Conservation (phyloP, 1,140 invertebrate genomes). For the Sitobion miscanthi region DNA sequence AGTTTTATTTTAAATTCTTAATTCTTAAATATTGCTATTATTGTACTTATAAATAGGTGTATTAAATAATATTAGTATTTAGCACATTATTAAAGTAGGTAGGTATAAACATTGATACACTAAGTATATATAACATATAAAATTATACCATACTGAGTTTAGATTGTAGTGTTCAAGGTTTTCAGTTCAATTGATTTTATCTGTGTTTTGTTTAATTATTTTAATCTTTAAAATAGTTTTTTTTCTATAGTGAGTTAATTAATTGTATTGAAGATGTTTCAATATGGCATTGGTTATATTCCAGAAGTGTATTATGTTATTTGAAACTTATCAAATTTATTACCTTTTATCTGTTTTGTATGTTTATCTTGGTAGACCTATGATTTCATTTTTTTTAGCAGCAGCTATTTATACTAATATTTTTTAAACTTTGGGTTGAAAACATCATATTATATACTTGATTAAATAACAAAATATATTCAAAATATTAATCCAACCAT, state of each 20-base stretch:
- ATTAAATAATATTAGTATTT: not conserved
- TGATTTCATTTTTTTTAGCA: not conserved
- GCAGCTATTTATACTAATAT: not conserved
- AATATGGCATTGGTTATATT: not conserved
- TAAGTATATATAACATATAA: not conserved
- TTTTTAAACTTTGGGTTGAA: not conserved
- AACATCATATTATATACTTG: not conserved
- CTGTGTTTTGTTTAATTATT: constrained; percentile 32
- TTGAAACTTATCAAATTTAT: constrained; percentile 15
- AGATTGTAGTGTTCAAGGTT: constrained; percentile 20
- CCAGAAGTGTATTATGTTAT: not conserved
- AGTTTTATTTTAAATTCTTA: not conserved
- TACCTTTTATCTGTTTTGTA: not conserved
- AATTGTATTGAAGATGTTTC: constrained; percentile 22
- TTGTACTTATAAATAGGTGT: not conserved
- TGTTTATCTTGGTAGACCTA: constrained; percentile 11
- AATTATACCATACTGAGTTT: not conserved
- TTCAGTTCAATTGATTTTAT: constrained; percentile 39
- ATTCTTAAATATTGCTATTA: not conserved
- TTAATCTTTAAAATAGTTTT: constrained; percentile 31
- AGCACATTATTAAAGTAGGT: not conserved
- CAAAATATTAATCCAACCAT: not conserved
- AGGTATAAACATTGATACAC: not conserved
- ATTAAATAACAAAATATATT: not conserved
- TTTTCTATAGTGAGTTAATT: not conserved